Base-by-base conservation (phyloP, 2,113 vertebrate genomes). In the Saimiri boliviensis region DNA sequence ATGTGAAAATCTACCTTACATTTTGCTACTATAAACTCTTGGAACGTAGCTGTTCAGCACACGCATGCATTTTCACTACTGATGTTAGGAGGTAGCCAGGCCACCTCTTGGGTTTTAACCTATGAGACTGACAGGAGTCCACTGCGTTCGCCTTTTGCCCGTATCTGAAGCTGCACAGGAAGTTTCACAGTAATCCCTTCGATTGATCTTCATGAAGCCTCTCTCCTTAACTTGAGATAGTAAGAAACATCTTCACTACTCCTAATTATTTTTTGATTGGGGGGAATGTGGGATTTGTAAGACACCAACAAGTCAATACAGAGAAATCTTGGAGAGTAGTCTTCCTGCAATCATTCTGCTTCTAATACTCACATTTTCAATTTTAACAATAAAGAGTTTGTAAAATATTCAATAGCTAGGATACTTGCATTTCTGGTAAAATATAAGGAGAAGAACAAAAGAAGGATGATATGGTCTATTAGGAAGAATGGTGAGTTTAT, bases 391-490 rank as follows among this genome's bases (percentile, higher is more conserved):
- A 73, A 91, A 16, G 30, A 80, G 23, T 63, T 80, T 12, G 47
- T 81, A 56, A 93, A 35, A 66, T 85, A 79, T 30, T 42, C 12
- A 5, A 73, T 12, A 35, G 30, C 23, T 32, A 71, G 32, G 25
- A 45, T 35, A 47, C 32, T 32, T 63, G 60, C 32, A 30, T 32
- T 63, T 63, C 60, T 63, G 60, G 60, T 30, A 63, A 63, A 86
- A 49, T 4, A 63, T 17, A 58, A 74, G 27, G 63, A 23, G 27
- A 70, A 23, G 25, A 12, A 25, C 2, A 54, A 35, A 40, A 9
- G 2, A 1, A 58, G 49, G 42, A 16, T 3, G 60, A 3, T 1
- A 23, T 19, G 37, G 17, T 14, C 8, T 68, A 8, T 5, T 25
- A 25, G 47, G 20, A 35, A n/a, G 32, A 3, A 7, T 4, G 49